Evolutionary conservation across 1,140 invertebrate genomes (phyloP), one percentile per base, ranked within the genome.

Genomic region (Probaryconus sp.): DNA sequence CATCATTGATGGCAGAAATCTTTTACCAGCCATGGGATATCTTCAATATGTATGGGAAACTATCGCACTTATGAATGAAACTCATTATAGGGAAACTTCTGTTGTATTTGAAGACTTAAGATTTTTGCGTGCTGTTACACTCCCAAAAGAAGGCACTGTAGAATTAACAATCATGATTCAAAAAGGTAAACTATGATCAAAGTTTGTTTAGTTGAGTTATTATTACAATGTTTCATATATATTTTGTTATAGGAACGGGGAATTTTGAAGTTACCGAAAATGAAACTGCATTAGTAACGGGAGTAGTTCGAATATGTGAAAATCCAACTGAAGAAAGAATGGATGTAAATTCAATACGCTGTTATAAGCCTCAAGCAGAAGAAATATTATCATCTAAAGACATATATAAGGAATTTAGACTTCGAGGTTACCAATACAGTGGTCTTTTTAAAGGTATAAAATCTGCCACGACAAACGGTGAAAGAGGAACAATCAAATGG

Each of bases 21-120:
- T 98, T 0, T 93, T 95, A 64, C 97, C 97, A 1, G 96, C 96
- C 0, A 97, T 96, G 5, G 96, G 95, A 16, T 99, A 94, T 80
- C 78, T 95, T 50, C 85, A 91, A 3, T 85, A 98, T 9, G 94
- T 94, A 0, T 98, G 97, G 97, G 94, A 96, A 83, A 94, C 95
- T 1, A 81, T 98, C 11, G 94, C 93, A 10, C 91, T 94, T 83
- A 91, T 96, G 88, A 90, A 91, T 77, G 92, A 92, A 42, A 88
- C 92, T 42, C 81, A 90, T 0, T 93, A 90, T 76, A 92, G 93
- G 28, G 92, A 96, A 77, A 87, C 95, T 4, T 90, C 94, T 0
- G 92, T 98, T 0, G 90, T 94, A 0, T 96, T 98, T 82, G 94
- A 97, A 81, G 92, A 98, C 88, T 91, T 98, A 2, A 90, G 90